Evolutionary conservation across 2,113 vertebrate genomes (phyloP).

Genomic region (Sialia sialis): DNA sequence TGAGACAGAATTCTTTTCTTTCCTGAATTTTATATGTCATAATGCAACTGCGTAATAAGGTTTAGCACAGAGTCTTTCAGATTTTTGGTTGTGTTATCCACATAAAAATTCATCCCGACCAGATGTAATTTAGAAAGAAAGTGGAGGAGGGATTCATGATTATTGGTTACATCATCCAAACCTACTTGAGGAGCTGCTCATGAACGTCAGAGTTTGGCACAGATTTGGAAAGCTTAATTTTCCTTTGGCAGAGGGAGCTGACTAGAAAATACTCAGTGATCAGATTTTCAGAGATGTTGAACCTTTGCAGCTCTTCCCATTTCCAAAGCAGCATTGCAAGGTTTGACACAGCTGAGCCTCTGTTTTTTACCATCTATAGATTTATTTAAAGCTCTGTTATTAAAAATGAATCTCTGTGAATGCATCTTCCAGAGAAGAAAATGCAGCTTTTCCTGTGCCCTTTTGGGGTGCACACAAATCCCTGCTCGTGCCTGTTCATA

Average conservation of each 20-base stretch:
- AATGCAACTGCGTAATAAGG: not conserved
- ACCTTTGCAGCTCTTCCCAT: not conserved
- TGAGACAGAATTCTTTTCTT: not conserved
- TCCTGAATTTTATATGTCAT: not conserved
- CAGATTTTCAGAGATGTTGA: not conserved
- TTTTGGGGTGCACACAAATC: not conserved
- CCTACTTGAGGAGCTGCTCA: not conserved
- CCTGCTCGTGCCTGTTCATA: fast-evolving
- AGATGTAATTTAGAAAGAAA: not conserved
- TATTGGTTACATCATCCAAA: conserved; percentile 22
- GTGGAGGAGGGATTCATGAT: not conserved
- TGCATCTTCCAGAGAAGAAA: not conserved
- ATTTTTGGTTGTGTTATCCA: not conserved
- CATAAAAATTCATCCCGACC: not conserved
- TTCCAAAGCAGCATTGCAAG: not conserved
- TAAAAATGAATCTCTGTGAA: not conserved
- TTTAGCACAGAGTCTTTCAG: not conserved
- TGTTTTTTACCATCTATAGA: not conserved
- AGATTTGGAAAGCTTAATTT: not conserved
- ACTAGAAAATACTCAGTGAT: not conserved
- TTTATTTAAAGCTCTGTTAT: not conserved
- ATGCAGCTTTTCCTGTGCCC: not conserved
- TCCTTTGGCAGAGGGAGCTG: not conserved
- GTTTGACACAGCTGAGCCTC: not conserved
- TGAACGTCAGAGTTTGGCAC: not conserved